A percentile compares a stretch with the other conserved stretches of the same genome.
phyloP scores from a whole-genome alignment of 2,113 vertebrate genomes.

The Myodes glareolus region DNA sequence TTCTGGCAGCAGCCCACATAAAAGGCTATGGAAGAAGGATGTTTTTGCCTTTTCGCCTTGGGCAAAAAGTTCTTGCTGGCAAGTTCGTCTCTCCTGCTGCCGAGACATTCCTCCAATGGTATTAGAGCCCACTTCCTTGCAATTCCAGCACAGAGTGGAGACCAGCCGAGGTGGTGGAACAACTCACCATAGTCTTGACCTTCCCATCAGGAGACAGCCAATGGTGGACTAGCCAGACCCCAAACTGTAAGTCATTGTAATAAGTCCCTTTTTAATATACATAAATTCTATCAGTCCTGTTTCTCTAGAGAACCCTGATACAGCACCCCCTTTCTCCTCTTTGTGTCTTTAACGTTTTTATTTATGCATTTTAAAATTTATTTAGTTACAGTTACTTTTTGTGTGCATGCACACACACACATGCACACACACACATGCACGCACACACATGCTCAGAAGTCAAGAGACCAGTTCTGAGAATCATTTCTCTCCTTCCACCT shows the following conservation, averaged over 20 bases:
- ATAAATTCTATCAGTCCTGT: neutral
- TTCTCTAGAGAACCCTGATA: neutral
- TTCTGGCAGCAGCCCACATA: neutral
- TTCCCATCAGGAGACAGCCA: neutral
- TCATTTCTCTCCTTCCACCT: neutral
- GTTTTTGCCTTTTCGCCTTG: too few species aligned
- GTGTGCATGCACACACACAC: neutral
- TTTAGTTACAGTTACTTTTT: neutral
- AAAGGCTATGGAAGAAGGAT: neutral
- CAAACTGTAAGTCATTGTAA: neutral
- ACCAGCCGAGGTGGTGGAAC: neutral
- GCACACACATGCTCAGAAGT: neutral
- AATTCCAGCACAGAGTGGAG: neutral
- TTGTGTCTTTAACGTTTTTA: neutral
- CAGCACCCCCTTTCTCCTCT: neutral
- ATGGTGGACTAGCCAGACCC: neutral
- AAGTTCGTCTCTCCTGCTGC: neutral
- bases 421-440: neutral
- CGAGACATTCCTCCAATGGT: neutral
- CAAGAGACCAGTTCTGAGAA: neutral
- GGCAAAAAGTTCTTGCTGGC: neutral
- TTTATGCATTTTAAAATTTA: neutral
- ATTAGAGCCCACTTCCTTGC: neutral
- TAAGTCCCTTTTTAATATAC: neutral
- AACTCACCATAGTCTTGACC: neutral